Base-by-base conservation (phyloP, 1,140 invertebrate genomes). In the Brachionus sp. region DNA sequence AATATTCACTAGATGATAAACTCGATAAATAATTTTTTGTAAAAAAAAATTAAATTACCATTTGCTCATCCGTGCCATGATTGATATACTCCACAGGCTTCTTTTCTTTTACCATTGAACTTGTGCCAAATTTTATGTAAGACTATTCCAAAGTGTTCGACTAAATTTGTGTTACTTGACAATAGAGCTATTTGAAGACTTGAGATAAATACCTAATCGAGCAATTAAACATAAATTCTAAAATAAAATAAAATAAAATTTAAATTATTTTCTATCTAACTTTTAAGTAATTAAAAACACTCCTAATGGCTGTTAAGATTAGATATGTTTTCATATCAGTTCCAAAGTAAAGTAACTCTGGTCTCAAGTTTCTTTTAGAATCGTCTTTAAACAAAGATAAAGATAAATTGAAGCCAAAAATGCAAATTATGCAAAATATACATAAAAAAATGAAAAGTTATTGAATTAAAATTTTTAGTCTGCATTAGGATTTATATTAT, bases 11-110 rank as follows among this genome's bases (percentile, higher is more conserved):
- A 39, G 16, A 53, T 19, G 13, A 25, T 2, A 46, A 46, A 33
- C 5, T 7, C 37, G n/a, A 42, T 7, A 70, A 42, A 9, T 37
- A n/a, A 70, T 1, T 2, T 12, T 16, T 25, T 12, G 66, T 2
- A 6, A 23, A 19, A 50, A 62, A 53, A 0, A 23, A 1, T 39
- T 5, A n/a, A 68, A 35, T 33, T 82, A 82, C 80, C 57, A 82
- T 66, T 82, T 82, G 80, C 25, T 82, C 80, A 39, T 82, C 80
- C 16, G 80, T 82, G 25, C 80, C 80, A 82, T 82, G 57, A 82
- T 82, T 82, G n/a, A 82, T 80, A 80, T 62, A 80, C 35, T 80
- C 37, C 10, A 57, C 33, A n/a, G 53, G 33, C 19, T 80, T 80
- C 19, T 66, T 57, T 62, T 80, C 77, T 80, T 80, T 66, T 66